Evolutionary conservation across 2,113 vertebrate genomes (phyloP), one percentile per base, ranked within the genome.

Genomic region (Sinocyclocheilus anshuiensis): DNA sequence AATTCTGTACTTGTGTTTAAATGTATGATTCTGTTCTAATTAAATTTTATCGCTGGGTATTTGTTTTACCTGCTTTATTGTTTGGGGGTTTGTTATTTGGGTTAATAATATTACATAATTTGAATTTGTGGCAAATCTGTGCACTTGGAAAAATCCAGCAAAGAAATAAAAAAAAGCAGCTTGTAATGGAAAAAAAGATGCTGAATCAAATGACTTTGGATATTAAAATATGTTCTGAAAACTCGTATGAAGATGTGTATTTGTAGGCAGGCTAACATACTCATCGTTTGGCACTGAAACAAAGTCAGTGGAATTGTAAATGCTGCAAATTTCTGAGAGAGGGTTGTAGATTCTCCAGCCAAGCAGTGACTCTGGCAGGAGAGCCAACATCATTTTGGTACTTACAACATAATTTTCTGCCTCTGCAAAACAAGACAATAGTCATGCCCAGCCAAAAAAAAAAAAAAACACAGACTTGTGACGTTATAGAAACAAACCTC

Each of bases 221-320:
- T 42, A 42, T 42, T 42, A 42, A 42, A 42, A 42, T 42, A 42
- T 42, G 39, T 9, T 42, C 39, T 42, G 39, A 45, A 45, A 45
- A 45, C 16, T 55, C 5, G 16, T 55, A 20, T 7, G 16, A 55
- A 55, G 15, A 20, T 55, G 53, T 55, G 53, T 55, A 55, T 77
- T 55, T 53, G 15, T 53, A 53, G 48, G 13, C 50, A 77, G 76
- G 50, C 48, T 77, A 77, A 53, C 76, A 33, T 33, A 77, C 75
- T 77, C 75, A 55, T 55, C 10, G 2, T 29, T 55, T 77, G 76
- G 76, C 76, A 55, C 76, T 77, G 48, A 26, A 55, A 77, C 76
- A 55, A 77, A 55, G 48, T 55, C 76, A 77, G 16, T 33, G 76
- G 24, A 77, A 77, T 4, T 55, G 76, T 8, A 77, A 76, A 55